phyloP scores from a whole-genome alignment of 2,888 invertebrate genomes.

The Ophraella communa region DNA sequence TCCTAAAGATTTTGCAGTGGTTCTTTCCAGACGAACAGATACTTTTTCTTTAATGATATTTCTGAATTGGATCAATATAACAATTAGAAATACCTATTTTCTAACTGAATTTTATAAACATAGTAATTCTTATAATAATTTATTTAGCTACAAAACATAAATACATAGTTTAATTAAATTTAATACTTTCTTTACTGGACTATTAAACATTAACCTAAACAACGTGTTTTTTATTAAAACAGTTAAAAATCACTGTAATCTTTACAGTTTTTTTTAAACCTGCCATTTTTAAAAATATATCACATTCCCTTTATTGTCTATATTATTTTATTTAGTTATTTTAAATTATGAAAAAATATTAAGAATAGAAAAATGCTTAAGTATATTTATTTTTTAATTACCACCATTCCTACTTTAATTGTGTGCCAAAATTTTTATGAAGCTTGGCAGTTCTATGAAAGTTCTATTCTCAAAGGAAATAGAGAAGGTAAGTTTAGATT shows the following conservation, averaged over 20 bases:
- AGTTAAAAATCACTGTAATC: background rate
- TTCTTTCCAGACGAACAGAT: no score
- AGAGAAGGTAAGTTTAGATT: constrained; percentile 57
- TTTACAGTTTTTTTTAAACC: background rate
- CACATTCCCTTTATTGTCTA: background rate
- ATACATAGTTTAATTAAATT: no score
- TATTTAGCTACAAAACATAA: background rate
- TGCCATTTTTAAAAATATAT: background rate
- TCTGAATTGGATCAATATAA: no score
- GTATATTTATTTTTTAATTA: constrained; percentile 27
- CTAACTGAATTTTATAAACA: no score
- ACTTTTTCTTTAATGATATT: no score
- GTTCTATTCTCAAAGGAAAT: constrained; percentile 52
- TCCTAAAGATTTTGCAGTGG: no score
- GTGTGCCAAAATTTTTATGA: constrained; percentile 26
- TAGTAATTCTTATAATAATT: no score
- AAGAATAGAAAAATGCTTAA: constrained; percentile 30
- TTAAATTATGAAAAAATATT: background rate
- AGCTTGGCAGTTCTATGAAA: constrained; percentile 55
- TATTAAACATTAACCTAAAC: background rate
- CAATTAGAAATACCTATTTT: no score
- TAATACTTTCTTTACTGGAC: background rate
- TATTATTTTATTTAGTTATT: background rate
- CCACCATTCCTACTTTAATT: constrained; percentile 29
- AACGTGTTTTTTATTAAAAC: background rate